Base-by-base conservation (phyloP, 2,113 vertebrate genomes). In the Myrmecophaga tridactyla region DNA sequence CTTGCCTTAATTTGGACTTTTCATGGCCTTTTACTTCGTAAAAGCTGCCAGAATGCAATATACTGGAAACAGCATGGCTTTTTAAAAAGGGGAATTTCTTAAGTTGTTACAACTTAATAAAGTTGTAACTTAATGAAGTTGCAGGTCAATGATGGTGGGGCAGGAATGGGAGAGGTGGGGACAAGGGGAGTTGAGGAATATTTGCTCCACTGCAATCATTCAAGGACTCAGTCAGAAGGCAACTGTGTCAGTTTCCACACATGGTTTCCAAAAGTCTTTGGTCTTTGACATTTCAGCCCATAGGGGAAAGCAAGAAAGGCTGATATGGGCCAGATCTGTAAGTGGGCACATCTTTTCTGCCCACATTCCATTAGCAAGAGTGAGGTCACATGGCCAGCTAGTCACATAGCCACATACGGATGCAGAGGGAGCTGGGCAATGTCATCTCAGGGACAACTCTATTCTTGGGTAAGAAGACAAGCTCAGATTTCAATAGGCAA, bases 81-180 rank as follows among this genome's bases (percentile, higher is more conserved):
- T n/a, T n/a, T n/a, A n/a, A n/a, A n/a, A n/a, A n/a, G n/a, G n/a
- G n/a, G n/a, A n/a, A n/a, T n/a, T n/a, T n/a, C n/a, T n/a, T n/a
- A n/a, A n/a, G n/a, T n/a, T n/a, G n/a, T n/a, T n/a, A n/a, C n/a
- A n/a, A n/a, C n/a, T n/a, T n/a, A n/a, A n/a, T n/a, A n/a, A n/a
- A n/a, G n/a, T n/a, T n/a, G n/a, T n/a, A n/a, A n/a, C n/a, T n/a
- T n/a, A n/a, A n/a, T n/a, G n/a, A n/a, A n/a, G n/a, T n/a, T n/a
- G n/a, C n/a, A n/a, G n/a, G n/a, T n/a, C 0, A 0, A 36, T 29
- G 41, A 11, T 1, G 4, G 1, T 31, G 27, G 10, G 6, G 14
- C 43, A 51, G 13, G 29, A 29, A 31, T 36, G 4, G 8, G 2
- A 1, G 65, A 25, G 4, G 41, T 39, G 34, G 41, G 43, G 21